Percentiles rank a stretch among this genome's conserved stretches.
Evolutionary conservation across 1,140 invertebrate genomes (phyloP).

Genomic region (Prorops nasuta): DNA sequence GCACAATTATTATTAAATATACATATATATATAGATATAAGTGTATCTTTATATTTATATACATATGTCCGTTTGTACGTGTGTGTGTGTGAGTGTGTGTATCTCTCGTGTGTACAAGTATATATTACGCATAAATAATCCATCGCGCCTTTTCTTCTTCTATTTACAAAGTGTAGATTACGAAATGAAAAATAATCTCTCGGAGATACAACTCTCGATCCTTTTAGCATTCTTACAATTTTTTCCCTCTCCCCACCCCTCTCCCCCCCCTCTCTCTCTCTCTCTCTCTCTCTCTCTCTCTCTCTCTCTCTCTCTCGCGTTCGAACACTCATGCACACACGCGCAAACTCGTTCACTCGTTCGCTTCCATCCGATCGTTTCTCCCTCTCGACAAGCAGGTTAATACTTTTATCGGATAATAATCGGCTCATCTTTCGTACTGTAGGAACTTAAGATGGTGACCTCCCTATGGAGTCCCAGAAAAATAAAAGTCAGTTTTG

Average conservation of each 20-base stretch:
- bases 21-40: conserved; percentile 36
- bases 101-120: conserved; percentile 11
- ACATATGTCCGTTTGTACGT: conserved; percentile 5
- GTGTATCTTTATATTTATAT: conserved; percentile 17
- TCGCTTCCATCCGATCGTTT: conserved; percentile 7
- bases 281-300: neutral
- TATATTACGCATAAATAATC: conserved; percentile 49
- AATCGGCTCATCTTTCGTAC: conserved; percentile 42
- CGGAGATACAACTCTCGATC: conserved; percentile 9
- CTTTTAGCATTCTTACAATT: conserved; percentile 2
- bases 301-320: no score
- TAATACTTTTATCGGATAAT: conserved; percentile 34
- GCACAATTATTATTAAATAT: conserved; percentile 50
- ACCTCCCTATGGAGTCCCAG: conserved; percentile 32
- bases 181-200: conserved; percentile 46
- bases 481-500: conserved; percentile 27
- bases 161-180: conserved; percentile 42
- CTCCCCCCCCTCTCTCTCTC: neutral
- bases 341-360: neutral
- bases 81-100: conserved; percentile 24
- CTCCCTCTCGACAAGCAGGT: conserved; percentile 25
- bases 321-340: neutral
- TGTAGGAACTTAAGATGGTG: conserved; percentile 53
- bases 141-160: conserved; percentile 37
- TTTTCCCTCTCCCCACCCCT: neutral